A percentile compares a stretch with the other conserved stretches of the same genome.
Evolutionary conservation across 2,113 vertebrate genomes (phyloP).

Genomic region (Chaetodon auriga): DNA sequence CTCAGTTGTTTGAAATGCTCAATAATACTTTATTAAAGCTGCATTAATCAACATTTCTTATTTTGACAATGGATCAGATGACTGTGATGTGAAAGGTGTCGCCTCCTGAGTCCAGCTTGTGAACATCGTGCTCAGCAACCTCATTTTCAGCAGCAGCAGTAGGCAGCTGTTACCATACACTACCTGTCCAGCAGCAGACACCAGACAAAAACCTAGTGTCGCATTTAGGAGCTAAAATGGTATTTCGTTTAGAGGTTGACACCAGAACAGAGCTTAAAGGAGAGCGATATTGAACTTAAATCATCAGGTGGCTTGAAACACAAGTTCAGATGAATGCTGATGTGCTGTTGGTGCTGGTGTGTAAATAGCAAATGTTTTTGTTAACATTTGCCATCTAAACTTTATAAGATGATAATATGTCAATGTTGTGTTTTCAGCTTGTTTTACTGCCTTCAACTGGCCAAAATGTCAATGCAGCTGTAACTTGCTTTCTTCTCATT

Average conservation of each 20-base stretch:
- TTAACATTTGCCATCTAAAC: not conserved
- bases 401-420: not conserved
- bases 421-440: not conserved
- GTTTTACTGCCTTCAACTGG: not conserved
- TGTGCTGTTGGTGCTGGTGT: not conserved
- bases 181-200: too few species aligned
- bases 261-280: not conserved
- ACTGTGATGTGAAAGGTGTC: not conserved
- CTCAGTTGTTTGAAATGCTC: not conserved
- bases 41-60: not conserved
- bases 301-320: not conserved
- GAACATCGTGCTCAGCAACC: not conserved
- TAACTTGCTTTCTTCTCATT: not conserved
- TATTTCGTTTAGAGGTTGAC: not conserved
- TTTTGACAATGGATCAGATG: not conserved
- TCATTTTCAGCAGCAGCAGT: not conserved
- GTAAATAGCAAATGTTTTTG: not conserved
- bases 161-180: not conserved
- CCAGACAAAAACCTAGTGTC: too few species aligned
- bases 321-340: not conserved
- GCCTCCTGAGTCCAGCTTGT: not conserved
- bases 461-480: not conserved
- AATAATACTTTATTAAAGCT: conserved; percentile 1
- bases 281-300: not conserved
- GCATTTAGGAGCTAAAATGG: not conserved